These are phyloP conservation scores for Zaprionus taronus DNA, from an alignment of 1,140 invertebrate genomes.

Conservation along the genomic window DNA sequence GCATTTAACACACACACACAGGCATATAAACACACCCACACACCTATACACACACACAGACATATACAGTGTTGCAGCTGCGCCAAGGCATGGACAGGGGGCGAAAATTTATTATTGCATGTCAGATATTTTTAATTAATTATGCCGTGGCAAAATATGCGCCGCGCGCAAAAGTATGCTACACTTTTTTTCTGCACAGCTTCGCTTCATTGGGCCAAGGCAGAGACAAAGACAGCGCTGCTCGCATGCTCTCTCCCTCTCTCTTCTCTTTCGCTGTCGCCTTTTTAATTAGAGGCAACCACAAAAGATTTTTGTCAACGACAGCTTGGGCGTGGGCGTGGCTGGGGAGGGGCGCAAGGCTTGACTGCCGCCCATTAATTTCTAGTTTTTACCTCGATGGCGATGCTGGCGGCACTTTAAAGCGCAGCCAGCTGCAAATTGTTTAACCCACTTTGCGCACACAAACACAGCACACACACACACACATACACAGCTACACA, in stretches of 20 bases:
- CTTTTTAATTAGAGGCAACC: constrained; percentile 80
- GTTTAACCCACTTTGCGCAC: constrained; percentile 41
- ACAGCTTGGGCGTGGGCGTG: constrained; percentile 1
- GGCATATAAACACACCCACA: not conserved
- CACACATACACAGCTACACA: constrained; percentile 14
- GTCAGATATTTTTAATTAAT: constrained; percentile 82
- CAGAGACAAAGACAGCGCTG: constrained; percentile 52
- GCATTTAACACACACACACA: constrained; percentile 31
- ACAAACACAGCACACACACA: constrained; percentile 21
- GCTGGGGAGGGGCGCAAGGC: not conserved
- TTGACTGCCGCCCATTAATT: not conserved
- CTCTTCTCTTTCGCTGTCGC: constrained; percentile 33
- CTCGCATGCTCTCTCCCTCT: constrained; percentile 15
- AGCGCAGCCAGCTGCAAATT: constrained; percentile 42
- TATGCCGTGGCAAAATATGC: constrained; percentile 75
- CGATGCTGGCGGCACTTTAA: constrained; percentile 28
- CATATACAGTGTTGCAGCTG: constrained; percentile 7
- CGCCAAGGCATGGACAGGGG: constrained; percentile 10
- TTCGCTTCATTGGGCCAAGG: constrained; percentile 57
- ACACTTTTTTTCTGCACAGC: constrained; percentile 28
- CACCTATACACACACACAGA: constrained; percentile 12
- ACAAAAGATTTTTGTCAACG: constrained; percentile 69
- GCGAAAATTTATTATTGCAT: constrained; percentile 72
- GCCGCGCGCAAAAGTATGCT: constrained; percentile 74
- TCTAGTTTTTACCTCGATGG: constrained; percentile 7